These are phyloP conservation scores for Tiliacea aurago DNA, from an alignment of 2,888 invertebrate species.

Conservation along the genomic window DNA sequence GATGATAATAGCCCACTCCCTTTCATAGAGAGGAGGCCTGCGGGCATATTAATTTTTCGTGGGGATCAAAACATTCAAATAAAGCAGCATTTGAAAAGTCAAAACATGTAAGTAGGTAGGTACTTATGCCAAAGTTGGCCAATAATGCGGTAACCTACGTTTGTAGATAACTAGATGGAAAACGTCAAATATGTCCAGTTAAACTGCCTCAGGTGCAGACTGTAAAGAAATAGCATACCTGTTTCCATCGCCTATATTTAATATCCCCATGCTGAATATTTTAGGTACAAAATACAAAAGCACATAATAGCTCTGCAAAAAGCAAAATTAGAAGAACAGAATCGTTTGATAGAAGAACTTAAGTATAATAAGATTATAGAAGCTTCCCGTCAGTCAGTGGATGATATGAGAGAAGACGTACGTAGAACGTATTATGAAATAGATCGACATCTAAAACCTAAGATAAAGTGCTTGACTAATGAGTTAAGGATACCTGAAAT, in stretches of 20 bases:
- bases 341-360: conserved; percentile 93
- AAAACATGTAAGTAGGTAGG: background rate
- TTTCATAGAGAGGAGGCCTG: background rate
- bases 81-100: background rate
- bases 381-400: conserved; percentile 91
- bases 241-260: conserved; percentile 13
- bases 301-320: conserved; percentile 94
- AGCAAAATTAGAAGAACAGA: conserved; percentile 93
- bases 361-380: conserved; percentile 93
- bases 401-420: conserved; percentile 90
- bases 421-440: conserved; percentile 90
- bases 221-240: background rate
- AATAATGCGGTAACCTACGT: background rate
- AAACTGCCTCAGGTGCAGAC: background rate
- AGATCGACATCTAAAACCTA: conserved; percentile 90
- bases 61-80: background rate
- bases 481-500: conserved; percentile 85
- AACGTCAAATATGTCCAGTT: background rate
- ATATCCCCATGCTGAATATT: conserved; percentile 52
- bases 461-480: conserved; percentile 88
- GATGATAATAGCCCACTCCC: background rate
- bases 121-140: background rate
- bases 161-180: background rate
- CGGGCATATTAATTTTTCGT: background rate
- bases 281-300: conserved; percentile 92